Conservation (phyloP, 2,888 invertebrate species). For the Laothoe populi region DNA sequence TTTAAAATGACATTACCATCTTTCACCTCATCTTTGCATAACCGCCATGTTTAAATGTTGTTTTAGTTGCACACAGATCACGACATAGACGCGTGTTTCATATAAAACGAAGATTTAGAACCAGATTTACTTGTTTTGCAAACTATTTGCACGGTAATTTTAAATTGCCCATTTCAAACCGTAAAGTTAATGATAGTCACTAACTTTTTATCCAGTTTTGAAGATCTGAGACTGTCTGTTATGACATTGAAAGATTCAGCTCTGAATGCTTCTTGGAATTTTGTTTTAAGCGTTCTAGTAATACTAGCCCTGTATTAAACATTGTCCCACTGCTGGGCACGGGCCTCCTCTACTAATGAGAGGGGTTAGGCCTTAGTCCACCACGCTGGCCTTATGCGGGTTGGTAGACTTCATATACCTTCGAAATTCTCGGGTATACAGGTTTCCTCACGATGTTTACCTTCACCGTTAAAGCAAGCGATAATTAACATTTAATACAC, state of each 20-base stretch:
- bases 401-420: too few species aligned
- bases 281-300: too few species aligned
- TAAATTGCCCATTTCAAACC: constrained; percentile 16
- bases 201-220: background rate
- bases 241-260: background rate
- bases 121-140: constrained; percentile 19
- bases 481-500: too few species aligned
- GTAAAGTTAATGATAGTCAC: background rate
- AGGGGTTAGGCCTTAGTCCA: too few species aligned
- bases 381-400: too few species aligned
- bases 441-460: too few species aligned
- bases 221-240: background rate
- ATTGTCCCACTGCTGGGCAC: too few species aligned
- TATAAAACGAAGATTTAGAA: background rate
- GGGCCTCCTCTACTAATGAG: too few species aligned
- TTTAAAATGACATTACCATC: background rate
- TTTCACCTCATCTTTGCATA: constrained; percentile 4
- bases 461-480: too few species aligned
- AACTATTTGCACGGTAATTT: constrained; percentile 7
- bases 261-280: background rate
- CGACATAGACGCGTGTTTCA: background rate
- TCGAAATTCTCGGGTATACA: too few species aligned
- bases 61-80: background rate
- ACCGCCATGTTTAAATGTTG: background rate
- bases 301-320: too few species aligned